A percentile compares a stretch with the other conserved stretches of the same genome.
Evolutionary conservation across 2,113 vertebrate species (phyloP).

Genomic region (Archocentrus centrarchus): DNA sequence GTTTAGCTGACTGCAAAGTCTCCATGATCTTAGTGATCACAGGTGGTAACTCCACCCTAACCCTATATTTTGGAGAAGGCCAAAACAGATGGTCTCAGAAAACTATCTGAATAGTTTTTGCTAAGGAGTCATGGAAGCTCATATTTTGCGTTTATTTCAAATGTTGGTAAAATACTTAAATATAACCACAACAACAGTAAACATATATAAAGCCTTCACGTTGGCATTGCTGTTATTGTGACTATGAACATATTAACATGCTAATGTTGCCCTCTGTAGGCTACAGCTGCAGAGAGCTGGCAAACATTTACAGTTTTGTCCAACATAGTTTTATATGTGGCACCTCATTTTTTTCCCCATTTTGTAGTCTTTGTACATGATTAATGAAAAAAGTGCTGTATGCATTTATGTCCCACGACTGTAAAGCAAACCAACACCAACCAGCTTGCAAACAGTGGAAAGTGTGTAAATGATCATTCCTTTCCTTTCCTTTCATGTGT

Average conservation of each 20-base stretch:
- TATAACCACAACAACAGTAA: neutral
- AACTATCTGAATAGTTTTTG: no score
- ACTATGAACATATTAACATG: neutral
- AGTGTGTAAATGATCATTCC: rapidly evolving
- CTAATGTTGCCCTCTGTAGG: no score
- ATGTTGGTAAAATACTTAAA: no score
- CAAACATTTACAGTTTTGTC: neutral
- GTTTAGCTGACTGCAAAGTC: neutral
- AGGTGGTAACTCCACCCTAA: neutral
- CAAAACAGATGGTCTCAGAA: neutral
- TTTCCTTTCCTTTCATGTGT: neutral
- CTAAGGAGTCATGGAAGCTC: neutral
- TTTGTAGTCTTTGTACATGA: neutral
- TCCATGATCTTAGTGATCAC: neutral
- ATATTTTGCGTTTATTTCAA: neutral
- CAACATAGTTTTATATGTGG: neutral
- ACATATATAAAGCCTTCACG: neutral
- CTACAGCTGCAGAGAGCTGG: neutral
- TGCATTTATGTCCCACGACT: neutral
- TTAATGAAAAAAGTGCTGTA: neutral
- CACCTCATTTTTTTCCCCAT: no score
- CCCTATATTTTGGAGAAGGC: neutral
- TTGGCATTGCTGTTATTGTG: neutral
- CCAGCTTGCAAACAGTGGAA: neutral
- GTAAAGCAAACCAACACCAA: neutral